Conservation (phyloP, 2,888 invertebrate genomes). For the Ischnura elegans region DNA sequence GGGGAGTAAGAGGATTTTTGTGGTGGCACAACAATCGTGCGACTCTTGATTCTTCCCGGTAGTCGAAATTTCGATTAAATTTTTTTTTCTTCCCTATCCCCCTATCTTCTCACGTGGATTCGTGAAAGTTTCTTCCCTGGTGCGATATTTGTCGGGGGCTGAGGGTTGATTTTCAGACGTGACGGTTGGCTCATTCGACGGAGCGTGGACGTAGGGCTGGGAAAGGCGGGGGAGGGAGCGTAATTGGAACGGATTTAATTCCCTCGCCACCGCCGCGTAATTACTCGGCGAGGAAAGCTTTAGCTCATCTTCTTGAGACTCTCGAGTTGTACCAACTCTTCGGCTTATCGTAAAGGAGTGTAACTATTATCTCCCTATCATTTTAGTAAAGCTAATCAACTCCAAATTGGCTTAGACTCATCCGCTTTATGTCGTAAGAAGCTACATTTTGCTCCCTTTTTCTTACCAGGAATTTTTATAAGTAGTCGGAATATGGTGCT, state of each 20-base stretch:
- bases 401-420: no score
- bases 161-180: not conserved
- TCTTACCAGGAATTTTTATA: no score
- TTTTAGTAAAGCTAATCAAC: no score
- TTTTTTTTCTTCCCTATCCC: not conserved
- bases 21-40: not conserved
- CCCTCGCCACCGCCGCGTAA: not conserved
- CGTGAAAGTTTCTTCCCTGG: not conserved
- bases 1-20: constrained; percentile 42
- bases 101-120: not conserved
- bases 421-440: no score
- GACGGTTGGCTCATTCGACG: not conserved
- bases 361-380: no score
- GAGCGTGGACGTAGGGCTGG: not conserved
- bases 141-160: not conserved
- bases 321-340: not conserved
- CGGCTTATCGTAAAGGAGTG: no score
- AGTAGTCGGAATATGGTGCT: no score
- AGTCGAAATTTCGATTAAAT: constrained; percentile 18
- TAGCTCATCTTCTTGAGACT: not conserved
- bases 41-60: not conserved
- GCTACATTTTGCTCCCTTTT: no score
- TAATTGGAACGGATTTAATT: constrained; percentile 6
- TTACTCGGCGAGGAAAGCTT: not conserved
- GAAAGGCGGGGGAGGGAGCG: not conserved